Percentiles rank a stretch among this genome's conserved stretches.
Conservation (phyloP, 23 tunicate species). For the Aplidium turbinatum region DNA sequence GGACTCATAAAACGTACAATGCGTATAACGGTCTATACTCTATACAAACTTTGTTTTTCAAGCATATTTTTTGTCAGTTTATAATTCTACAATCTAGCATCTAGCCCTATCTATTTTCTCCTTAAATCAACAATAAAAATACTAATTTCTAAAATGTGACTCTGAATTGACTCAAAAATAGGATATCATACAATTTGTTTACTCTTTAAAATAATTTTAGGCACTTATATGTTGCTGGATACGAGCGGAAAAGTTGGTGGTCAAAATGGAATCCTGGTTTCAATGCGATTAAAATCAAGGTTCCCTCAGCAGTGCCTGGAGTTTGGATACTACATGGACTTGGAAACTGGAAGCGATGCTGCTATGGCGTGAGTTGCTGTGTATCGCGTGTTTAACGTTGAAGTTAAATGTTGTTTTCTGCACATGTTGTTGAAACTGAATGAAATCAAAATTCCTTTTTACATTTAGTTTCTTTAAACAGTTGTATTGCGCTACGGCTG, state of each 20-base stretch:
- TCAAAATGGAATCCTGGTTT: slow-evolving; percentile 34
- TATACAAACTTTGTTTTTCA: no score
- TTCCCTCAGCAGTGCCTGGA: slow-evolving; percentile 63
- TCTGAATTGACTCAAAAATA: neutral
- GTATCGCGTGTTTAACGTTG: no score
- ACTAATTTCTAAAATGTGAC: neutral
- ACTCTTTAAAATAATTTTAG: slow-evolving; percentile 8
- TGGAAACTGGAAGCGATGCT: slow-evolving; percentile 46
- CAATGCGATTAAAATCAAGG: slow-evolving; percentile 65
- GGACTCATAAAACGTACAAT: no score
- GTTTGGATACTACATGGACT: slow-evolving; percentile 70
- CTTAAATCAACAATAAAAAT: neutral
- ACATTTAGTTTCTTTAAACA: no score
- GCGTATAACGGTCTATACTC: no score
- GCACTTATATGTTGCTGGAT: slow-evolving; percentile 81
- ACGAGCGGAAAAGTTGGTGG: slow-evolving; percentile 16
- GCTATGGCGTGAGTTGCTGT: slow-evolving; percentile 56
- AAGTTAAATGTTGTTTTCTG: no score
- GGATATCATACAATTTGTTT: neutral
- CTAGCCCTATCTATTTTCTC: no score
- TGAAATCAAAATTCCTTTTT: no score
- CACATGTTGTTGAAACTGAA: no score
- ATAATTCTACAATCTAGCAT: no score
- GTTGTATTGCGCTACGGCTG: no score
- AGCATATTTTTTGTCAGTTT: no score